Percentiles rank a stretch among this genome's conserved stretches.
Conservation (phyloP, 1,140 invertebrate genomes). For the Pseudoatta argentina region DNA sequence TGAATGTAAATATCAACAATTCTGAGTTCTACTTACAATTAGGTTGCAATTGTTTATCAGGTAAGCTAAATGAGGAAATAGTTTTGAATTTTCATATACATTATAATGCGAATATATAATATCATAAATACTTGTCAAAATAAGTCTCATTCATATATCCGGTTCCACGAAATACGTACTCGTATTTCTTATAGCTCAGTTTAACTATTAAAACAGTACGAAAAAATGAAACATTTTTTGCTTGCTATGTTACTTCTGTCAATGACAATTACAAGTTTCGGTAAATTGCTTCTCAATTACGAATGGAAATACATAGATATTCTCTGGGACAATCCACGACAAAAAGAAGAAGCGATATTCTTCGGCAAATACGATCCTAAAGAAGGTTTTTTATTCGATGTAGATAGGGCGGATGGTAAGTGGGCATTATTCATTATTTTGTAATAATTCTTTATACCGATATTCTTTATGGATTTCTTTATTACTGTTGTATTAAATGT, state of each 20-base stretch:
- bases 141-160: neutral
- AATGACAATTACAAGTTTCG: neutral
- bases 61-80: neutral
- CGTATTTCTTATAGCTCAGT: neutral
- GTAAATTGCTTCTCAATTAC: neutral
- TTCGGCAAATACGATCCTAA: neutral
- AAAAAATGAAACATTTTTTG: neutral
- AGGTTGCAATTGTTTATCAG: neutral
- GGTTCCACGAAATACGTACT: no score
- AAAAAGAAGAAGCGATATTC: neutral
- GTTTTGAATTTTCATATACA: neutral
- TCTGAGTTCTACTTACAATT: no score
- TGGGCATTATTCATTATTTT: neutral
- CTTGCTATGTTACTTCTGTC: neutral
- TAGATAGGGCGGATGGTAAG: neutral
- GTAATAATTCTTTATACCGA: no score
- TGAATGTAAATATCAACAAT: neutral
- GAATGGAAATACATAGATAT: constrained; percentile 4
- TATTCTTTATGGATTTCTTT: neutral
- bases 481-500: neutral
- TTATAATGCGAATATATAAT: neutral
- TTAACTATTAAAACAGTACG: neutral
- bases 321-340: neutral
- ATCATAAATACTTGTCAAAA: neutral
- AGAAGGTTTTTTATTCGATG: neutral